Base-by-base conservation (phyloP, 2,888 invertebrate genomes). In the Tiliacea aurago region DNA sequence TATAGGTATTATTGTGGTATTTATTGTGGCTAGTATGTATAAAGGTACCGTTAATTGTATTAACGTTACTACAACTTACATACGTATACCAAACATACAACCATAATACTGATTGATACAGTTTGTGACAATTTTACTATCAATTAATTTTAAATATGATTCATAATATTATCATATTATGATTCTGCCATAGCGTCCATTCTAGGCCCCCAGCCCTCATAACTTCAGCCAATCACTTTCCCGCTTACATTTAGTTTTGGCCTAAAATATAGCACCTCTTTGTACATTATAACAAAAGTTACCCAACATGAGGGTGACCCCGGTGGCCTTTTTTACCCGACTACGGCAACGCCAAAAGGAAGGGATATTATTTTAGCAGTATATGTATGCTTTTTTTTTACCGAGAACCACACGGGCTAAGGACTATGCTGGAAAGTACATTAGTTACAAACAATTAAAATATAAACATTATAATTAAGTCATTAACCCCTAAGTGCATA, bases 81-180 rank as follows among this genome's bases (percentile, higher is more conserved):
- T 64, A 13, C 9, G 23, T 61, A 78, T 13, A n/a, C 33, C 10
- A 49, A 43, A 53, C 33, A 61, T 49, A 37, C 13, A 33, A 47
- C 58, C 59, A 43, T 71, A 78, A 77, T 79, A 77, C 79, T 77
- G 64, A 18, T 49, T 37, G 37, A 4, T 37, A 37, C n/a, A n/a
- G n/a, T n/a, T n/a, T n/a, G n/a, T n/a, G n/a, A n/a, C n/a, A n/a
- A n/a, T n/a, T n/a, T n/a, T n/a, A n/a, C n/a, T n/a, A n/a, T n/a
- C n/a, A n/a, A n/a, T n/a, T n/a, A n/a, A n/a, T n/a, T n/a, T n/a
- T n/a, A n/a, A n/a, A n/a, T n/a, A n/a, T n/a, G n/a, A n/a, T n/a
- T n/a, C n/a, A n/a, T n/a, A n/a, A n/a, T n/a, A n/a, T n/a, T n/a
- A n/a, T n/a, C n/a, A n/a, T n/a, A n/a, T n/a, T n/a, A n/a, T n/a